Percentiles rank a stretch among this genome's conserved stretches.
phyloP scores from a whole-genome alignment of 2,113 vertebrate species.

The Malurus alboscapulatus region DNA sequence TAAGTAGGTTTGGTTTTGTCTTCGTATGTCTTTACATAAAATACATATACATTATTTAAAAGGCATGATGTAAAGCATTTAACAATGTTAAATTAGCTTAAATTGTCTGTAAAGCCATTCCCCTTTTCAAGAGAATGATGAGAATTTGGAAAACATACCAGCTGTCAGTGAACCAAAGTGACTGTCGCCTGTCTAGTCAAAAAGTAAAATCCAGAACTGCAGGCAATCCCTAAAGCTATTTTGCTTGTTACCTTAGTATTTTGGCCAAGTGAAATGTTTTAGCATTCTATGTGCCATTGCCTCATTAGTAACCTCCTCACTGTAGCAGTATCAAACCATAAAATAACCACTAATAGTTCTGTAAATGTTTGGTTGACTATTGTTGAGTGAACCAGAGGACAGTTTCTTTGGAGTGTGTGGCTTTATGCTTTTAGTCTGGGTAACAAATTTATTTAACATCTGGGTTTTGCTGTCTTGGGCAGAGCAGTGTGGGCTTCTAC shows the following conservation, averaged over 20 bases:
- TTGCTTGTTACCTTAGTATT: background rate
- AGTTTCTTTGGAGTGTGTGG: background rate
- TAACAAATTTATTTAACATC: background rate
- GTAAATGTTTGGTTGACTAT: background rate
- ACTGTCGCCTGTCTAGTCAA: background rate
- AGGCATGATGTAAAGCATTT: background rate
- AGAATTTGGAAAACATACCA: background rate
- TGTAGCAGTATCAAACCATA: background rate
- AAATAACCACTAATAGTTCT: background rate
- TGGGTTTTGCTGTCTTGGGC: background rate
- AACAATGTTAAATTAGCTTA: background rate
- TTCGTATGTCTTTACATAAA: background rate
- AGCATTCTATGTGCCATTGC: background rate
- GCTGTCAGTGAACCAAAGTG: background rate
- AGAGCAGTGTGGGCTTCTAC: background rate
- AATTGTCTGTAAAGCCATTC: background rate
- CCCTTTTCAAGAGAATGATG: background rate
- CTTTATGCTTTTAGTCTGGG: background rate
- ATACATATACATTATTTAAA: background rate
- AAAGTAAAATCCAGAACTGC: background rate
- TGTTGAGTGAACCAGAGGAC: background rate
- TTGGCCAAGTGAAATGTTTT: background rate
- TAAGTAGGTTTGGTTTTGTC: background rate
- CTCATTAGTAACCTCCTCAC: background rate
- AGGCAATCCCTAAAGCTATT: background rate